These are phyloP conservation scores for Neomonachus schauinslandi DNA, from an alignment of 2,113 vertebrate species.

Conservation along the genomic window DNA sequence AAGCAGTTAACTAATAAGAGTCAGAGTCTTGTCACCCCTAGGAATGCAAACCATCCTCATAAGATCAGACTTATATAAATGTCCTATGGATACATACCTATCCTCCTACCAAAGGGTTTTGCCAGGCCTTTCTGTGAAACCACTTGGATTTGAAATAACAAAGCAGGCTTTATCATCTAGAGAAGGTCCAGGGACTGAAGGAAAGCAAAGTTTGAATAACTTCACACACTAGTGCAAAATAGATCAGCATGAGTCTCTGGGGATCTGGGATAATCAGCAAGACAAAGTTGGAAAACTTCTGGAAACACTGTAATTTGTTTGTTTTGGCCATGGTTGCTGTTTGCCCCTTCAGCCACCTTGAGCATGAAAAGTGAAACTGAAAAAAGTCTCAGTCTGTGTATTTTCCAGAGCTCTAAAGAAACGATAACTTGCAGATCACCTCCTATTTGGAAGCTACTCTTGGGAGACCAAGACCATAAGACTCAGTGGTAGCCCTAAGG, in stretches of 20 bases:
- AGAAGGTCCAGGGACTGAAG: background rate
- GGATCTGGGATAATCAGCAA: background rate
- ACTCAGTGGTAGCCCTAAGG: background rate
- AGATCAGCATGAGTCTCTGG: background rate
- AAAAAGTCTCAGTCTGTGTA: background rate
- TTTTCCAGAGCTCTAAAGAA: slow-evolving; percentile 17
- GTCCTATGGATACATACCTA: background rate
- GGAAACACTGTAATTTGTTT: background rate
- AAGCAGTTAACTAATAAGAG: background rate
- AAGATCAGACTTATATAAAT: background rate
- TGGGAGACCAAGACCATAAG: background rate
- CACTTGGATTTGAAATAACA: background rate
- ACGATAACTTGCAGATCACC: background rate
- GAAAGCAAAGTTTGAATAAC: background rate
- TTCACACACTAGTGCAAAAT: background rate
- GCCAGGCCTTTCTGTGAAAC: background rate
- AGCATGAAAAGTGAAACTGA: background rate
- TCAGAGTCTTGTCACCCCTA: background rate
- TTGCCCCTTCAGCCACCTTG: background rate
- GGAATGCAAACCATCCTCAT: background rate
- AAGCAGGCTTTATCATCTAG: background rate
- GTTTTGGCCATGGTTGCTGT: background rate
- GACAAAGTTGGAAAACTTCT: background rate
- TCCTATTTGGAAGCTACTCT: background rate
- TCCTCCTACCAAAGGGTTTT: background rate